Conservation (phyloP, 2,888 invertebrate genomes). For the Allygus modestus region DNA sequence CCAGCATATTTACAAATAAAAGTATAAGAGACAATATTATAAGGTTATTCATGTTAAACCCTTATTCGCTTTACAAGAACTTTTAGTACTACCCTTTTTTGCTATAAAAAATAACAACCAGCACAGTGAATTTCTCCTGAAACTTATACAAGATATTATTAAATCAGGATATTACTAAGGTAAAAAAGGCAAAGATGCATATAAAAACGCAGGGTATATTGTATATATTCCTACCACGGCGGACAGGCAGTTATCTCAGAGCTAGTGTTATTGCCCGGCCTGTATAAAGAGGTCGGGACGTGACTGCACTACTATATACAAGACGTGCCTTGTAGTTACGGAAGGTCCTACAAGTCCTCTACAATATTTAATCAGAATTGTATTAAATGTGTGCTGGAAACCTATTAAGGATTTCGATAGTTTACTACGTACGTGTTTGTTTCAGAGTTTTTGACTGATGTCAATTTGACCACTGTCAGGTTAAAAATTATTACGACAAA, state of each 20-base stretch:
- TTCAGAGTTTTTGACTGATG: too few relatives aligned
- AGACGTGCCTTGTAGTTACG: neutral
- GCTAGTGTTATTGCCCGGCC: constrained; percentile 33
- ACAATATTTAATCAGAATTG: too few relatives aligned
- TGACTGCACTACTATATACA: neutral
- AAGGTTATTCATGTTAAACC: too few relatives aligned
- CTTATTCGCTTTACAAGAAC: too few relatives aligned
- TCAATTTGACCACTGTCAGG: too few relatives aligned
- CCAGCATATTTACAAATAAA: too few relatives aligned
- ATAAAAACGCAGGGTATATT: neutral
- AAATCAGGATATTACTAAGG: neutral
- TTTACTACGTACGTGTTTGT: too few relatives aligned
- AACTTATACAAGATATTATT: neutral
- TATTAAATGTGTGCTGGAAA: too few relatives aligned
- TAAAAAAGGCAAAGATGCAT: constrained; percentile 1
- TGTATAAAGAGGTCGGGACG: constrained; percentile 36
- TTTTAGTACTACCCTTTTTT: too few relatives aligned
- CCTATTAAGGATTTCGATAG: too few relatives aligned
- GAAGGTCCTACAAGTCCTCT: neutral
- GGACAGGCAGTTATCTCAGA: neutral
- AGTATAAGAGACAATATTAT: too few relatives aligned
- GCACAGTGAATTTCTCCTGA: neutral
- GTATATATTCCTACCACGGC: constrained; percentile 15
- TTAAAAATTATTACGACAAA: too few relatives aligned
- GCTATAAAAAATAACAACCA: neutral